Evolutionary conservation across 2,113 vertebrate genomes (phyloP), one percentile per base, ranked within the genome.

Genomic region (Chaetura pelagica): DNA sequence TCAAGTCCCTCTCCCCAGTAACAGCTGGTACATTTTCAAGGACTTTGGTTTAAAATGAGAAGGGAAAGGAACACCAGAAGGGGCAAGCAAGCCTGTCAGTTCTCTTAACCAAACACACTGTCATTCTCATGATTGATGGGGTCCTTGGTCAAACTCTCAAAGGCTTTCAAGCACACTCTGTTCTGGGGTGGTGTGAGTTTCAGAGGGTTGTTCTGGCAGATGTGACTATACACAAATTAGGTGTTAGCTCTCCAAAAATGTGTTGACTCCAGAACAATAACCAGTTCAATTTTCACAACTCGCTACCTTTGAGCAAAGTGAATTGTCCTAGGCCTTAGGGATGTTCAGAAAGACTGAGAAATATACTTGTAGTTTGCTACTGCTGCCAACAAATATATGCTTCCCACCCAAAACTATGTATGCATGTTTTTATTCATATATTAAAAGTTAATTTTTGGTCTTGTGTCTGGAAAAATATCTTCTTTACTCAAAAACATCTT

Each of bases 101-200:
- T 79, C 30, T 82, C 69, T 91, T 95, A 78, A 91, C 77, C 89
- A 97, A 95, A 94, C 81, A 95, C 29, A 30, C 14, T 89, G 89
- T 93, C 82, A 54, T 63, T 94, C 34, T 35, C 20, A 19, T 93
- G 93, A 95, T 83, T 91, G 89, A 96, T 93, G 74, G 24, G 32
- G 30, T 79, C 81, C 66, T 90, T 87, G 58, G 42, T n/a, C 87
- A 88, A 59, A 59, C 68, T 77, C 82, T 91, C 79, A 48, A 91
- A 83, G 48, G 55, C 67, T 96, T 96, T 95, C 63, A 94, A 89
- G 82, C 42, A 58, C 35, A 20, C 29, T 67, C 35, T 59, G 3
- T 52, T 76, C 54, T 85, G 52, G 62, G 46, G 40, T 90, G 74
- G 40, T 94, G 68, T 94, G 75, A 83, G 63, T 77, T 96, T 94